Base-by-base conservation (phyloP, 2,797 vertebrate genomes). In the Arctocebus calabarensis region DNA sequence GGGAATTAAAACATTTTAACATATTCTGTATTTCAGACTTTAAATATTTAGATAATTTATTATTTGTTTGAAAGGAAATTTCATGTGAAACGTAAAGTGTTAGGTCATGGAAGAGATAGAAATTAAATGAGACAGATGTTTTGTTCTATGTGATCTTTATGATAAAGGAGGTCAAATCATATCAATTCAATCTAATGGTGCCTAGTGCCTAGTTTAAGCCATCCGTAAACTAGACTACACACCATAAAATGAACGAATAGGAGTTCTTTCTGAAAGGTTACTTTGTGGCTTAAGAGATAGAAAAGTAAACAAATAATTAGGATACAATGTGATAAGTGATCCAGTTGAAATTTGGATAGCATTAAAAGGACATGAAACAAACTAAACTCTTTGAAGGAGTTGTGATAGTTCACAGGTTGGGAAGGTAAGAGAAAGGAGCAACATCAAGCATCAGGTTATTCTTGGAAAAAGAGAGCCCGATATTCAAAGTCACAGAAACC, bases 141-240 rank as follows among this genome's bases (percentile, higher is more conserved):
- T 90, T 85, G 0, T 16, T n/a, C 13, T 74, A 57, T 83, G 57
- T 75, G 77, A 94, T 61, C 86, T 88, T 94, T 23, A 90, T 85
- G 17, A 59, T 59, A 91, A 83, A 93, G 11, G 14, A 90, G 25
- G 73, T 32, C 2, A 13, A 88, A 68, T 83, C 32, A 78, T 62
- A 84, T 79, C 68, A 59, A 71, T 85, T 19, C 29, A 45, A 59
- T 25, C 19, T 7, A 70, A 74, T 8, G 70, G 5, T 34, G 79
- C 64, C 81, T 17, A 48, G 8, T 52, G 5, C n/a, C 48, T 84
- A 34, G 83, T 88, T 94, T 62, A 94, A 45, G 37, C 37, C 61
- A 23, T 83, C 34, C 68, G 3, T 62, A 71, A 81, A 73, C 0
- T 32, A 66, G 45, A 37, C 19, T 85, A 74, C 20, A n/a, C 10